Evolutionary conservation across 2,888 invertebrate genomes (phyloP).

Genomic region (Onthophagus sagittarius): DNA sequence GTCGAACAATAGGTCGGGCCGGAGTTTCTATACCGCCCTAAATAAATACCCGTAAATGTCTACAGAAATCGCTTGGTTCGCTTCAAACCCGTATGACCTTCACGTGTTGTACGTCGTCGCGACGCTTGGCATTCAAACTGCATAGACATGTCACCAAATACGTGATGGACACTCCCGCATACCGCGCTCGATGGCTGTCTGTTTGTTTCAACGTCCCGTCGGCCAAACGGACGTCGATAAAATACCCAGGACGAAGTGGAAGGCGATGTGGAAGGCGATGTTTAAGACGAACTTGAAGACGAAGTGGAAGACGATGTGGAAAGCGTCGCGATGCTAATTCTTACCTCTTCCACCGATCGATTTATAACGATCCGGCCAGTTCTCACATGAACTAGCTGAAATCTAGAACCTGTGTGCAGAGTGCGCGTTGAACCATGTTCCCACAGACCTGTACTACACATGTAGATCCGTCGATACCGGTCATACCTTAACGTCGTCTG

Average conservation of each 20-base stretch:
- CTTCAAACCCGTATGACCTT: not conserved
- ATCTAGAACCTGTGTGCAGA: not conserved
- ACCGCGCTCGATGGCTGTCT: slow-evolving; percentile 27
- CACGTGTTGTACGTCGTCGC: slow-evolving; percentile 23
- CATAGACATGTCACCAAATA: slow-evolving; percentile 47
- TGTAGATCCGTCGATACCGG: slow-evolving; percentile 10
- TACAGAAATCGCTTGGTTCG: not conserved
- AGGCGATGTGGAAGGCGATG: slow-evolving; percentile 18
- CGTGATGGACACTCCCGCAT: slow-evolving; percentile 49
- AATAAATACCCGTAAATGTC: not conserved
- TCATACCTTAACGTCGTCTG: slow-evolving; percentile 7
- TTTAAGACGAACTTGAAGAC: slow-evolving; percentile 14
- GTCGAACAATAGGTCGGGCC: slow-evolving; percentile 18
- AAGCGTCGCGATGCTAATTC: slow-evolving; percentile 23
- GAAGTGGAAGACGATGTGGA: slow-evolving; percentile 18
- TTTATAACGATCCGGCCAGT: not conserved
- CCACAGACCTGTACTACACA: slow-evolving; percentile 8
- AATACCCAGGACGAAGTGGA: slow-evolving; percentile 15
- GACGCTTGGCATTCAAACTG: slow-evolving; percentile 43
- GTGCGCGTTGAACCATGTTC: slow-evolving; percentile 2
- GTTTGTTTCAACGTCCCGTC: not conserved
- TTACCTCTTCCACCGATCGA: slow-evolving; percentile 13
- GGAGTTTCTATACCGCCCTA: not conserved
- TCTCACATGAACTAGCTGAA: slow-evolving; percentile 10
- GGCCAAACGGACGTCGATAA: slow-evolving; percentile 15